Conservation (phyloP, 2,797 vertebrate species). For the Hafferia zeledoni region DNA sequence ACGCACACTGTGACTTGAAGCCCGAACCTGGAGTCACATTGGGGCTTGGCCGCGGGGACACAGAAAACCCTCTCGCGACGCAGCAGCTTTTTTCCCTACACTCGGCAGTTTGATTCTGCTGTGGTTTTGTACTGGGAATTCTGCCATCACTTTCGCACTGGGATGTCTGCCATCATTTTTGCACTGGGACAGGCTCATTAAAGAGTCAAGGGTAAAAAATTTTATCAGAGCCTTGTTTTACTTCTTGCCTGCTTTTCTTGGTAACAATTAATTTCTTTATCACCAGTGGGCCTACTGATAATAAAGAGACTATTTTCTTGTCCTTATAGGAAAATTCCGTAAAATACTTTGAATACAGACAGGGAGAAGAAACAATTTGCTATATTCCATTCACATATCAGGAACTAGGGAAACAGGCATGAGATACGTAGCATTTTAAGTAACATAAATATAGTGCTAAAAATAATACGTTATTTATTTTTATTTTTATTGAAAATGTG, state of each 20-base stretch:
- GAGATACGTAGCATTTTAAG: not conserved
- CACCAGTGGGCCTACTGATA: not conserved
- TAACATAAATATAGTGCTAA: not conserved
- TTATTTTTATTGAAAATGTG: not conserved
- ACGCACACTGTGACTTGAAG: too few species aligned
- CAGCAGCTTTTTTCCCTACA: too few species aligned
- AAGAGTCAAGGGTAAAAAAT: not conserved
- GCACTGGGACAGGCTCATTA: not conserved
- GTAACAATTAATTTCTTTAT: slow-evolving; percentile 29
- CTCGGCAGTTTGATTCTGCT: not conserved
- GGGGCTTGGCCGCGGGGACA: too few species aligned
- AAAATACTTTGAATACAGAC: not conserved
- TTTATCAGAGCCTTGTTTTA: not conserved
- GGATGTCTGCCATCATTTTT: not conserved
- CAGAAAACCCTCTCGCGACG: too few species aligned
- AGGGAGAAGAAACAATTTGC: not conserved
- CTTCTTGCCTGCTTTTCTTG: not conserved
- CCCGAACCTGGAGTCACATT: too few species aligned
- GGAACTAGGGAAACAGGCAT: not conserved
- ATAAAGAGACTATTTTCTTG: not conserved
- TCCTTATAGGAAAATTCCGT: not conserved
- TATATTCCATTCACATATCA: not conserved
- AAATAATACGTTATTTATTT: not conserved
- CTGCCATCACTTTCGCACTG: not conserved
- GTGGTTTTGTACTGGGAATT: not conserved